Evolutionary conservation across 2,888 invertebrate species (phyloP), one percentile per base, ranked within the genome.

Genomic region (Hyles lineata): DNA sequence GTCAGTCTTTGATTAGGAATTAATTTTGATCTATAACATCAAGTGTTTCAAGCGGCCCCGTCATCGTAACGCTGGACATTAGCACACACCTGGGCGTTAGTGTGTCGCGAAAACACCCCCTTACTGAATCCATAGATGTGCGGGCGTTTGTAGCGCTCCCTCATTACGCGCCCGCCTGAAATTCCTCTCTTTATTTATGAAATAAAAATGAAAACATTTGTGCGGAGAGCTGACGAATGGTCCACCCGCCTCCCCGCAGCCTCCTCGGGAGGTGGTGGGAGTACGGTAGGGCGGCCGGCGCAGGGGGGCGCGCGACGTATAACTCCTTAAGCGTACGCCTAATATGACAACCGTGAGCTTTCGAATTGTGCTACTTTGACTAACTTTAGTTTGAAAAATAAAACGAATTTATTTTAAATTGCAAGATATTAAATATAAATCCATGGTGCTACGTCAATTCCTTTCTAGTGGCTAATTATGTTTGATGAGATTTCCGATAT

Each of bases 121-220:
- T 35, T 23, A 50, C 15, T 23, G 23, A 19, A 67, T 7, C 23
- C 25, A 67, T 43, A 67, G 15, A 43, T 67, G 21, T 67, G 43
- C 43, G 63, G 23, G 21, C 23, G 50, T 50, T 11, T 67, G 43
- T 23, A 43, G 43, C 43, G 50, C 50, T 67, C 58, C 60, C 91
- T 92, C 90, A 92, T 92, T 91, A 93, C 89, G 83, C 80, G 77
- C 77, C 75, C 77, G 76, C 77, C 78, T 85, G 84, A 87, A 88
- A 91, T 91, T 89, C 89, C 86, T 86, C 90, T 90, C 89, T 89
- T 92, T 92, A 92, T 92, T 80, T 93, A 93, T 93, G 91, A 93
- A 92, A 93, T 93, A 93, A 93, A 93, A 93, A 93, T 93, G 92
- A 92, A 92, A 94, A 94, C 92, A 92, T 92, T 92, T 91, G 87